Conservation (phyloP, 2,113 vertebrate species). For the Actinemys pallida region DNA sequence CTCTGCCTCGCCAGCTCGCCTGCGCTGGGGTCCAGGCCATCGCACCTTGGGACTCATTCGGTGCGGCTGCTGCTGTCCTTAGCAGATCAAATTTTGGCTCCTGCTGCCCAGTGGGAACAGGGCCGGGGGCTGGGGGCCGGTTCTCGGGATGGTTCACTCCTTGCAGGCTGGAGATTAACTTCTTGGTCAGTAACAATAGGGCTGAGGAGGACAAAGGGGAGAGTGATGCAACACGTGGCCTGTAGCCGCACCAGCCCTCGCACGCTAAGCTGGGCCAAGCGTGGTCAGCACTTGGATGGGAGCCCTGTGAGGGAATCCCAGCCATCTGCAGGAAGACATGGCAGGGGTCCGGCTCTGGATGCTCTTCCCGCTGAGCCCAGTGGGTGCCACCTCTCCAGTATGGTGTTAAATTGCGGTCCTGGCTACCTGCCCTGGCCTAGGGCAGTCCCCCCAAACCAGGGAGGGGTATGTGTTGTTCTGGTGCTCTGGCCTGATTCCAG, state of each 20-base stretch:
- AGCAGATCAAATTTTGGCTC: background rate
- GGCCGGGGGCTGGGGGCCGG: background rate
- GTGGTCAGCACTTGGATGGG: background rate
- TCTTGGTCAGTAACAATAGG: background rate
- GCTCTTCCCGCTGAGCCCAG: accelerated
- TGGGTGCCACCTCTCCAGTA: background rate
- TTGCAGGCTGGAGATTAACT: background rate
- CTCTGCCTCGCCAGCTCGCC: background rate
- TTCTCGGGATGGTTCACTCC: background rate
- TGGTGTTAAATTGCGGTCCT: background rate
- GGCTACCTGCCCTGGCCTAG: background rate
- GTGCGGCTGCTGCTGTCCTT: background rate
- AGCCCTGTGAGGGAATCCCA: background rate
- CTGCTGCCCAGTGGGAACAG: background rate
- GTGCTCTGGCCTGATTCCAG: background rate
- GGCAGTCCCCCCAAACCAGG: accelerated
- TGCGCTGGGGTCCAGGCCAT: background rate
- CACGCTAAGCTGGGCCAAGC: background rate
- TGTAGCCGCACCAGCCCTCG: background rate
- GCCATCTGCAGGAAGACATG: background rate
- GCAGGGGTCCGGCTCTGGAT: background rate
- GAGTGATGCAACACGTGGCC: background rate
- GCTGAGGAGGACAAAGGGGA: background rate
- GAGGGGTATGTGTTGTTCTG: no score
- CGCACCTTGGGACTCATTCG: background rate